phyloP scores from a whole-genome alignment of 2,113 vertebrate species.

The Psephotus haematonotus region DNA sequence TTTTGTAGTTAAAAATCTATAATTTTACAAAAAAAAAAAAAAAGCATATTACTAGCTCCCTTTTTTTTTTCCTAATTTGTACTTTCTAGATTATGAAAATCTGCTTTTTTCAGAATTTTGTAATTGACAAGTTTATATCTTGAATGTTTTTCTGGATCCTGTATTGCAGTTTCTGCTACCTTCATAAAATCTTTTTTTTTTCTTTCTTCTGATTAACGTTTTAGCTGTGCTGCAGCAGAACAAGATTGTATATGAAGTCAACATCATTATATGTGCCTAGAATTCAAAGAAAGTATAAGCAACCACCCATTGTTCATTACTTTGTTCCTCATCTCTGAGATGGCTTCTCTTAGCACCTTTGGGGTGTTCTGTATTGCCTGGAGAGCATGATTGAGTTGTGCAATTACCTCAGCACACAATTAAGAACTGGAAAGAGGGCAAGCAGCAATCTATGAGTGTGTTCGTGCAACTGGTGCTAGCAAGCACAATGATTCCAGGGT shows the following conservation, averaged over 20 bases:
- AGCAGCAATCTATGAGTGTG: not conserved
- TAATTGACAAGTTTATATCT: not conserved
- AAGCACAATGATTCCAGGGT: not conserved
- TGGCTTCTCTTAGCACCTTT: not conserved
- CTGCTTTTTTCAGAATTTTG: not conserved
- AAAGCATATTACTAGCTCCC: rapidly evolving
- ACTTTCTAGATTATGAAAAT: not conserved
- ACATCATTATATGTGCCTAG: not conserved
- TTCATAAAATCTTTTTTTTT: not conserved
- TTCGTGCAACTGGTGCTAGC: not conserved
- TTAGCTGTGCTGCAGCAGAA: not conserved
- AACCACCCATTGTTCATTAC: not conserved
- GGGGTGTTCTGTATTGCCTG: not conserved
- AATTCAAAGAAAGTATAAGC: not conserved
- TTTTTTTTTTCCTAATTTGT: not conserved
- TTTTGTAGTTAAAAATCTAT: not conserved
- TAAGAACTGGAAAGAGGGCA: not conserved
- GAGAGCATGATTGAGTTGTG: not conserved
- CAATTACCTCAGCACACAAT: not conserved
- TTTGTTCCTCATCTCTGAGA: not conserved
- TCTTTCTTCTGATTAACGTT: not conserved
- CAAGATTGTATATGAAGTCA: not conserved
- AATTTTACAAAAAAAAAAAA: not conserved
- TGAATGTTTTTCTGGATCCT: not conserved
- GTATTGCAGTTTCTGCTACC: not conserved